A percentile compares a stretch with the other conserved stretches of the same genome.
Evolutionary conservation across 2,113 vertebrate species (phyloP).

Genomic region (Mus spicilegus): DNA sequence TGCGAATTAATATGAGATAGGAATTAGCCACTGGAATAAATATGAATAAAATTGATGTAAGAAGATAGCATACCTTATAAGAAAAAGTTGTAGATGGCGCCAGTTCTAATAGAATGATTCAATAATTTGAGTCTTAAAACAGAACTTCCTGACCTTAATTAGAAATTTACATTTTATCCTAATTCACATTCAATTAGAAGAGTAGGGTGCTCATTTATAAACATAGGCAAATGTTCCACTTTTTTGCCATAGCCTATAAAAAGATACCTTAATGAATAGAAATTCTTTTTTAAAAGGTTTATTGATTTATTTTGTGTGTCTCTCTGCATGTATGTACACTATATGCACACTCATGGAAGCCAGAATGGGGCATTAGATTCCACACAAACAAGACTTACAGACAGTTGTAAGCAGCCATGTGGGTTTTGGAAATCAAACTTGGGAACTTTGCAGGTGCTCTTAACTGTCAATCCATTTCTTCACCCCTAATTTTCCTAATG

Average conservation of each 20-base stretch:
- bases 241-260: conserved; percentile 58
- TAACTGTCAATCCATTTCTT: not conserved
- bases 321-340: not conserved
- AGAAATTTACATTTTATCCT: conserved; percentile 68
- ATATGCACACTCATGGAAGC: not conserved
- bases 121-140: conserved; percentile 29
- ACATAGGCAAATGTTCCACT: conserved; percentile 36
- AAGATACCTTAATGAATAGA: not conserved
- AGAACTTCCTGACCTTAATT: conserved; percentile 59
- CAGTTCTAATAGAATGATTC: not conserved
- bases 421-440: not conserved
- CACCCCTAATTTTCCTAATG: not conserved
- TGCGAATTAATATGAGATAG: conserved; percentile 82
- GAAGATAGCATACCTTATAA: conserved; percentile 7
- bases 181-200: not conserved
- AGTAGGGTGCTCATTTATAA: conserved; percentile 20
- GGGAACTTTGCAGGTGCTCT: not conserved
- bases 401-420: not conserved
- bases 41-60: conserved; percentile 69
- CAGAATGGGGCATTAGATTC: not conserved
- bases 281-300: not conserved
- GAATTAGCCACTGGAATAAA: conserved; percentile 70
- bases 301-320: not conserved
- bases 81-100: conserved; percentile 30
- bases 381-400: not conserved